Evolutionary conservation across 2,888 invertebrate genomes (phyloP), one percentile per base, ranked within the genome.

Genomic region (Oxytorus armatus): DNA sequence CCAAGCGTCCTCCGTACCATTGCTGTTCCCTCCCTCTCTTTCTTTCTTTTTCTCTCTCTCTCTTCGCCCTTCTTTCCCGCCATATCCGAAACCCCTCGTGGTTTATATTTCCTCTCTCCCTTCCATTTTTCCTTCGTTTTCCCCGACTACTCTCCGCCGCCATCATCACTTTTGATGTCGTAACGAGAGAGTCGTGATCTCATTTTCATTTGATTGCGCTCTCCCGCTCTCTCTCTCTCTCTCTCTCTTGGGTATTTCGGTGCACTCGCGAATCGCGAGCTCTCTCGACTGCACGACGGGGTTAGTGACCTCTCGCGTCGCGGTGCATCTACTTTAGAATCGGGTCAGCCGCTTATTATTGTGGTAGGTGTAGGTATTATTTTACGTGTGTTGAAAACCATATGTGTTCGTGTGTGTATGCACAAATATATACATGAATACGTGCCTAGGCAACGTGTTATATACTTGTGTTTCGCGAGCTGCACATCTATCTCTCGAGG

Each of bases 161-260:
- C 61, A 80, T 80, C 81, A 85, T 87, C 90, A 90, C 90, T 90
- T 91, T 91, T 92, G 90, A 91, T 91, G 91, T 90, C 89, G 91
- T 91, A 90, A 90, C 91, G 89, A 91, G 68, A 74, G 74, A 79
- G 89, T 91, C 90, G 90, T 90, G 92, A 92, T 91, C 92, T 91
- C 92, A 92, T 92, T 92, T 92, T 92, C 92, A 90, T 92, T 91
- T 90, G 90, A 92, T 92, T 91, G 91, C 91, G 85, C 90, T 85
- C 84, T 80, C 78, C 78, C 77, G 16, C 61, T 23, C 82, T 74
- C 77, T 42, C 77, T 29, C 73, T 42, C 7, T 29, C 57, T 33
- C 55, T 57, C 55, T 57, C 65, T 36, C 65, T 23, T 47, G 69
- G 59, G 63, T 82, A 81, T 83, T 82, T 84, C 77, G 79, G 82